Evolutionary conservation across 2,797 vertebrate species (phyloP).

Genomic region (Gila robusta): DNA sequence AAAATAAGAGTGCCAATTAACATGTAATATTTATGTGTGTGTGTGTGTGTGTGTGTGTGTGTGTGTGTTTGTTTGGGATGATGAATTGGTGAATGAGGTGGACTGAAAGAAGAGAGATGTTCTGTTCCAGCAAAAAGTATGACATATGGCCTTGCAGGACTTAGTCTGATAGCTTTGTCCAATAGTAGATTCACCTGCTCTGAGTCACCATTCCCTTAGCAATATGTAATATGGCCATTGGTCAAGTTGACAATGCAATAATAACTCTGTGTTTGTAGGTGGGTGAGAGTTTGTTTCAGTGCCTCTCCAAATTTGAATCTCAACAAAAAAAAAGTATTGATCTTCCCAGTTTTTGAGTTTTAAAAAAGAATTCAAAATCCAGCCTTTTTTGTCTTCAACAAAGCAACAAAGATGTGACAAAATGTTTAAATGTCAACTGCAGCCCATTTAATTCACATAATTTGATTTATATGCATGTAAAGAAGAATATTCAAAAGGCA

Average conservation of each 20-base stretch:
- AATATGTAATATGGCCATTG: slow-evolving; percentile 50
- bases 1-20: slow-evolving; percentile 29
- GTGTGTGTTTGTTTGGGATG: neutral
- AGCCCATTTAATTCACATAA: neutral
- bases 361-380: neutral
- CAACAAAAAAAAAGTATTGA: neutral
- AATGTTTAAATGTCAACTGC: neutral
- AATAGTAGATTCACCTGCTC: slow-evolving; percentile 8
- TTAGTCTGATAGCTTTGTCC: slow-evolving; percentile 29
- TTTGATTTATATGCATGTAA: neutral
- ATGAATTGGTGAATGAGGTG: slow-evolving; percentile 32
- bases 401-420: neutral
- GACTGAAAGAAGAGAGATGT: slow-evolving; percentile 30
- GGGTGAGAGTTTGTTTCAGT: neutral
- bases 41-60: neutral
- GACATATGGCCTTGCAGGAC: slow-evolving; percentile 35
- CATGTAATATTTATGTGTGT: slow-evolving; percentile 31
- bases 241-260: slow-evolving; percentile 55
- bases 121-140: slow-evolving; percentile 23
- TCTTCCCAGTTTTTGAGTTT: neutral
- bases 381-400: neutral
- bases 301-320: neutral
- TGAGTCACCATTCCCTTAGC: slow-evolving; percentile 22
- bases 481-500: neutral
- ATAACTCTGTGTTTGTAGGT: slow-evolving; percentile 1